Evolutionary conservation across 2,797 vertebrate species (phyloP), one percentile per base, ranked within the genome.

Genomic region (Allenopithecus nigroviridis): DNA sequence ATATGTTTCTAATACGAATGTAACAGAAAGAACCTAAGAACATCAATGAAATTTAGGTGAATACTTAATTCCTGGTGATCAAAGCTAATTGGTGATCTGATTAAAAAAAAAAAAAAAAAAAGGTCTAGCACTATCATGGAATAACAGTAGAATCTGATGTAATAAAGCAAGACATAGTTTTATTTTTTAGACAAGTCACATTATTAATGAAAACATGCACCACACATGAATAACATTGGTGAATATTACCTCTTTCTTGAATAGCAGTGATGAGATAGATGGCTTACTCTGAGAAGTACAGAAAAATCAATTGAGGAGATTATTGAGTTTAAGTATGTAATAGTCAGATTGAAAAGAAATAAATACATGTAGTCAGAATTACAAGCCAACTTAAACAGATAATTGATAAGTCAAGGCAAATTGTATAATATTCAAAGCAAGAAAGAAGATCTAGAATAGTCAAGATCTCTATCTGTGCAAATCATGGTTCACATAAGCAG

Each of bases 11-110:
- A 91, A 3, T 33, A 33, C 22, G 22, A 96, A 53, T 36, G 8
- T 87, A 79, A 79, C 43, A 85, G 28, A 4, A 79, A 78, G 39
- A 57, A 41, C 36, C 28, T 28, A 4, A 75, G 48, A 75, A 11
- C 33, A 14, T 61, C 19, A 53, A 7, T 8, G 41, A 78, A 30
- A 46, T 81, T 86, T 96, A 59, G 28, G 30, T 70, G 74, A 83
- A 61, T 76, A 43, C 22, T 92, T 95, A 81, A 94, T 97, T 90
- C 55, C 50, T 92, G 33, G 12, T 61, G 21, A 74, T 85, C n/a
- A 89, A 68, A 93, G 39, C 28, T 93, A 83, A 59, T 64, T 4
- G 9, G 26, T 75, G 79, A 85, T 92, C 53, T 53, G 86, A 64
- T 48, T 41, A 41, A 43, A n/a, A n/a, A n/a, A 2, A 46, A 46